These are phyloP conservation scores for Acanthosepion lycidas DNA, from an alignment of 2,888 invertebrate species.

Conservation along the genomic window DNA sequence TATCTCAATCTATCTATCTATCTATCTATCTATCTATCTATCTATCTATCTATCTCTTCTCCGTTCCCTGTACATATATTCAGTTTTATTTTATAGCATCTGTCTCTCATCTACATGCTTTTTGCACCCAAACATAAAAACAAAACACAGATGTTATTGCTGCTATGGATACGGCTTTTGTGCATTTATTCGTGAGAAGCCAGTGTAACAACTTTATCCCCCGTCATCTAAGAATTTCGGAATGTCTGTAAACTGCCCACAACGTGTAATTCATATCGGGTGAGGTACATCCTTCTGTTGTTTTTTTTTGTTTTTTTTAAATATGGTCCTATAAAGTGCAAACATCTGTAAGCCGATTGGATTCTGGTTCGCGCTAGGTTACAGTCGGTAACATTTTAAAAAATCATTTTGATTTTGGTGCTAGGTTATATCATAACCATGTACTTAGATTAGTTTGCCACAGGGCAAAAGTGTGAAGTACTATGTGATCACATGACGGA, in stretches of 20 bases:
- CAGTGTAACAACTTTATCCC: not conserved
- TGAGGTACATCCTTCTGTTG: not conserved
- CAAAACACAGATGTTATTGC: not conserved
- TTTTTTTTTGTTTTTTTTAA: not conserved
- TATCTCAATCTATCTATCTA: not conserved
- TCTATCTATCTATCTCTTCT: not conserved
- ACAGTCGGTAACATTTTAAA: too few relatives aligned
- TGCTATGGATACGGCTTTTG: not conserved
- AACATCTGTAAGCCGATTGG: too few relatives aligned
- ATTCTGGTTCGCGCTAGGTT: too few relatives aligned
- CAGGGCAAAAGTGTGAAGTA: too few relatives aligned
- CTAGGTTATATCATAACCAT: too few relatives aligned
- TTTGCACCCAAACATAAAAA: constrained; percentile 33
- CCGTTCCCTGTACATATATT: not conserved
- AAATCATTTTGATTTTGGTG: too few relatives aligned
- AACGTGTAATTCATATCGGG: not conserved
- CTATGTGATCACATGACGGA: too few relatives aligned
- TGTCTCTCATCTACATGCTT: not conserved
- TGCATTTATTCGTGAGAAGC: not conserved
- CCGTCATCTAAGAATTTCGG: not conserved
- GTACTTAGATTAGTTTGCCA: too few relatives aligned
- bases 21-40: not conserved
- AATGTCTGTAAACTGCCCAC: not conserved
- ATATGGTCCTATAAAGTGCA: not conserved
- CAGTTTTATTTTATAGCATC: not conserved